Percentiles rank a stretch among this genome's conserved stretches.
These are phyloP conservation scores for Leptinotarsa rubiginosa DNA, from an alignment of 2,888 invertebrate genomes.

Conservation along the genomic window DNA sequence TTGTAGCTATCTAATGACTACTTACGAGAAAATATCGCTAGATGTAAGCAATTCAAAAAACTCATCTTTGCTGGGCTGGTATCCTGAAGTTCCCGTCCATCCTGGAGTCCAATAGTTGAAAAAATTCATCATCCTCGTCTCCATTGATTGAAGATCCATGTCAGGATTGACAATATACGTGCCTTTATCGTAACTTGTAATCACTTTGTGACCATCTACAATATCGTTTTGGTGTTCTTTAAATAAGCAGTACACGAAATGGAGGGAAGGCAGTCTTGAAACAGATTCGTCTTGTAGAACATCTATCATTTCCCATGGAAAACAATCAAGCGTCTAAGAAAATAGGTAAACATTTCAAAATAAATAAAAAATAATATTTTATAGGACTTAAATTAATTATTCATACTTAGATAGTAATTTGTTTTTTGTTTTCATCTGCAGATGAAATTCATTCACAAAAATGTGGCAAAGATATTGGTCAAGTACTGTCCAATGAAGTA, in stretches of 20 bases:
- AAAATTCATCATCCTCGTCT: conserved; percentile 66
- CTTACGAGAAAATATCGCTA: conserved; percentile 73
- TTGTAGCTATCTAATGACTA: conserved; percentile 29
- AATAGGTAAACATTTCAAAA: background rate
- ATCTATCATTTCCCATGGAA: conserved; percentile 84
- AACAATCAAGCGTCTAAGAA: conserved; percentile 75
- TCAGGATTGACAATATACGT: conserved; percentile 80
- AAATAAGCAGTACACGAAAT: conserved; percentile 74
- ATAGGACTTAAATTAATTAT: background rate
- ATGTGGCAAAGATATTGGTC: too few relatives aligned
- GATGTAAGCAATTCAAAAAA: conserved; percentile 68
- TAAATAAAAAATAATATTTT: background rate
- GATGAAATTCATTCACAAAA: too few relatives aligned
- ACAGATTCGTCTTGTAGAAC: conserved; percentile 76
- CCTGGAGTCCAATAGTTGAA: conserved; percentile 68
- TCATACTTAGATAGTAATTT: background rate
- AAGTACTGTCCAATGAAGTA: too few relatives aligned
- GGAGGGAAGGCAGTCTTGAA: conserved; percentile 80
- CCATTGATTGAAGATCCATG: conserved; percentile 66
- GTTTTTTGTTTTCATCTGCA: too few relatives aligned
- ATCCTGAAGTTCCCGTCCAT: conserved; percentile 67
- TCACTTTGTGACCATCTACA: conserved; percentile 70
- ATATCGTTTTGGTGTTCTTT: conserved; percentile 72
- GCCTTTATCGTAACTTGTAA: conserved; percentile 67
- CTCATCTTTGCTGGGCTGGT: conserved; percentile 68